Percentiles rank a stretch among this genome's conserved stretches.
phyloP scores from a whole-genome alignment of 2,113 vertebrate species.

The Polyodon spathula region DNA sequence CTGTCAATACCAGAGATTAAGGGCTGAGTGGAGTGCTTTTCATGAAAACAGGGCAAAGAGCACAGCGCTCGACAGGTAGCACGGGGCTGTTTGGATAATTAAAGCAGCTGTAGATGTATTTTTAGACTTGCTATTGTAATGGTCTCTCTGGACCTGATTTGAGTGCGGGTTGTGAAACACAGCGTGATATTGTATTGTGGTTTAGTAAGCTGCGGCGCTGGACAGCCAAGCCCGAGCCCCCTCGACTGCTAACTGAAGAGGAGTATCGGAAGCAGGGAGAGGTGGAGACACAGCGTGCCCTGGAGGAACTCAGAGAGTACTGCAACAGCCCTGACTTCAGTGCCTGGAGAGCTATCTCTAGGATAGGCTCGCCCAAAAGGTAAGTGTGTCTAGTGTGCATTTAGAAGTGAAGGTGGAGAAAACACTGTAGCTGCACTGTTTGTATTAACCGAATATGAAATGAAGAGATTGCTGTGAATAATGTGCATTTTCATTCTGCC shows the following conservation, averaged over 20 bases:
- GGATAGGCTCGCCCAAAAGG: slow-evolving; percentile 87
- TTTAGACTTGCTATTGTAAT: no score
- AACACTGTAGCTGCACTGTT: no score
- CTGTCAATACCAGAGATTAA: no score
- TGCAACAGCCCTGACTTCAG: slow-evolving; percentile 81
- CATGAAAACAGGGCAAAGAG: no score
- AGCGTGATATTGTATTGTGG: background rate
- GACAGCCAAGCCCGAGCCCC: slow-evolving; percentile 51
- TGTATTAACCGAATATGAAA: no score
- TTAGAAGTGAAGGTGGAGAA: background rate
- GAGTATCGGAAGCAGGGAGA: slow-evolving; percentile 78
- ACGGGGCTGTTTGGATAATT: no score
- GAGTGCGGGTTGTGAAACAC: background rate
- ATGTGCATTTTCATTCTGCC: no score
- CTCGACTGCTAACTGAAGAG: slow-evolving; percentile 77
- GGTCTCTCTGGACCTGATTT: no score
- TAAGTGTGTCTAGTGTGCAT: slow-evolving; percentile 31
- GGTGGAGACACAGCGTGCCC: slow-evolving; percentile 71
- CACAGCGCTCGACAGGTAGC: no score
- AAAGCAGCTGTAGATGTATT: no score
- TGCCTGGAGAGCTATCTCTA: slow-evolving; percentile 74
- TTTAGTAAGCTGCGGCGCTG: slow-evolving; percentile 58
- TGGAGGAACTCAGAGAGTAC: slow-evolving; percentile 69
- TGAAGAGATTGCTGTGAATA: no score
- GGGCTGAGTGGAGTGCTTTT: no score